These are phyloP conservation scores for Meganola albula DNA, from an alignment of 2,888 invertebrate genomes.

Conservation along the genomic window DNA sequence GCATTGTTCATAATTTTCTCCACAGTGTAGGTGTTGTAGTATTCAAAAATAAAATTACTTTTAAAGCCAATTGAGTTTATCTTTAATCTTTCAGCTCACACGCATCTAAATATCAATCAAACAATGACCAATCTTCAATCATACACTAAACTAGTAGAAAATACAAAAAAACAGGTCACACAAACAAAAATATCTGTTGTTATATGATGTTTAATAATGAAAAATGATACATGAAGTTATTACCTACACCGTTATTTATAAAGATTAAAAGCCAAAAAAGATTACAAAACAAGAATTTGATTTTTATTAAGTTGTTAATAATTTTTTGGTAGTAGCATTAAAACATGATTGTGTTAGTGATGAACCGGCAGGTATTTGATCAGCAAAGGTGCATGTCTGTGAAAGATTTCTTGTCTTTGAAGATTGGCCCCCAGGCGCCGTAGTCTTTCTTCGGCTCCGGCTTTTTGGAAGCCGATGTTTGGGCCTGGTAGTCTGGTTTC, in stretches of 20 bases:
- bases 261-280: slow-evolving; percentile 15
- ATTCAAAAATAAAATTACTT: slow-evolving; percentile 19
- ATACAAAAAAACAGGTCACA: slow-evolving; percentile 22
- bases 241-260: slow-evolving; percentile 38
- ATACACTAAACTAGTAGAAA: slow-evolving; percentile 5
- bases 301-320: slow-evolving; percentile 29
- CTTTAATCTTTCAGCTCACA: slow-evolving; percentile 1
- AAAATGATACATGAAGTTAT: slow-evolving; percentile 44
- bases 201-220: slow-evolving; percentile 49
- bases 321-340: slow-evolving; percentile 35
- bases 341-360: slow-evolving; percentile 36
- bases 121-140: too few relatives aligned
- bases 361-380: slow-evolving; percentile 40
- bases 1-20: too few relatives aligned
- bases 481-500: slow-evolving; percentile 42
- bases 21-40: too few relatives aligned
- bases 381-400: slow-evolving; percentile 83
- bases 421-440: slow-evolving; percentile 85
- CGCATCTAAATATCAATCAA: slow-evolving; percentile 5
- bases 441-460: slow-evolving; percentile 67
- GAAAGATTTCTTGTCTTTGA: slow-evolving; percentile 85
- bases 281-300: slow-evolving; percentile 24
- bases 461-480: slow-evolving; percentile 56
- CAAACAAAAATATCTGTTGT: slow-evolving; percentile 42
- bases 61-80: background rate